A percentile compares a stretch with the other conserved stretches of the same genome.
Conservation (phyloP, 2,888 invertebrate genomes). For the Hirtodrosophila duncani region DNA sequence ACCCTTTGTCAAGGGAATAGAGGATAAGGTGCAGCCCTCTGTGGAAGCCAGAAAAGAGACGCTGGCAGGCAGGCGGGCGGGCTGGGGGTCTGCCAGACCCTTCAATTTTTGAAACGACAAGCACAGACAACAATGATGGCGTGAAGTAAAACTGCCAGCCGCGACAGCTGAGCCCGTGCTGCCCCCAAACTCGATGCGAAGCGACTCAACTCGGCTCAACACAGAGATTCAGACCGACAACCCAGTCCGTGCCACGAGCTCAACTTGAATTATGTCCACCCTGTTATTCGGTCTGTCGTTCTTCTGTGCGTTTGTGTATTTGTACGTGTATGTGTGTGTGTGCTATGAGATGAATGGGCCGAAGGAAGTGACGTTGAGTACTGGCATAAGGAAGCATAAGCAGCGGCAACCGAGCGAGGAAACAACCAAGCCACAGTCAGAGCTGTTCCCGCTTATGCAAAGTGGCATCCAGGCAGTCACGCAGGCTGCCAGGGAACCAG, state of each 20-base stretch:
- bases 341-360: slow-evolving; percentile 59
- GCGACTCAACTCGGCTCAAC: slow-evolving; percentile 23
- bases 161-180: slow-evolving; percentile 57
- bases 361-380: slow-evolving; percentile 67
- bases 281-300: slow-evolving; percentile 28
- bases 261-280: slow-evolving; percentile 68
- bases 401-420: slow-evolving; percentile 42
- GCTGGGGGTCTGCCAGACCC: slow-evolving; percentile 37
- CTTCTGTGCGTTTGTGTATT: slow-evolving; percentile 2
- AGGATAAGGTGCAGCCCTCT: slow-evolving; percentile 9
- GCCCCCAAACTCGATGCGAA: slow-evolving; percentile 5
- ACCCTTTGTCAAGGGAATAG: too few species aligned
- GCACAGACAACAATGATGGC: slow-evolving; percentile 37
- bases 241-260: slow-evolving; percentile 46
- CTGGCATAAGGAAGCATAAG: slow-evolving; percentile 63
- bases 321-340: slow-evolving; percentile 19
- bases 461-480: too few species aligned
- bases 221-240: slow-evolving; percentile 13
- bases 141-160: slow-evolving; percentile 65
- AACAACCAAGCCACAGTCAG: slow-evolving; percentile 6
- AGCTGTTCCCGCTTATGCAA: slow-evolving; percentile 53
- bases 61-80: too few species aligned
- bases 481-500: slow-evolving; percentile 21
- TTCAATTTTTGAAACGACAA: slow-evolving; percentile 37
- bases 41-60: background rate